Evolutionary conservation across 2,113 vertebrate genomes (phyloP).

Genomic region (Sylvilagus bachmani): DNA sequence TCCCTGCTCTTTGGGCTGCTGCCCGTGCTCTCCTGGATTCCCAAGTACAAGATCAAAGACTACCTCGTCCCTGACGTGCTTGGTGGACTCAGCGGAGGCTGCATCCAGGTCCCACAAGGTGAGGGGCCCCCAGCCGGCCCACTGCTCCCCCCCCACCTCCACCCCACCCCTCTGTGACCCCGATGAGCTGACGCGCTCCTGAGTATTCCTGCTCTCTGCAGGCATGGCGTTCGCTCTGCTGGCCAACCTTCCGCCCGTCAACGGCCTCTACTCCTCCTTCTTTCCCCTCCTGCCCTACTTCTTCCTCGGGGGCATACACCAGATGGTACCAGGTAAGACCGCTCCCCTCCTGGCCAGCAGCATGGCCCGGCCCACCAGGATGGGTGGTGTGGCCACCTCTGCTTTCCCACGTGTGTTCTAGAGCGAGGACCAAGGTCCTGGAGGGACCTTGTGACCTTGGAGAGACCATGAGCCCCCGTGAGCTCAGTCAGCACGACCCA

Average conservation of each 20-base stretch:
- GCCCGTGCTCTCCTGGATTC: conserved; percentile 94
- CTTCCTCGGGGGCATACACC: conserved; percentile 94
- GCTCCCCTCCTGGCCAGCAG: background rate
- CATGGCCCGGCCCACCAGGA: background rate
- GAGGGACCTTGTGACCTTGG: background rate
- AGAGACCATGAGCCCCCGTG: background rate
- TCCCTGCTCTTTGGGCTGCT: conserved; percentile 89
- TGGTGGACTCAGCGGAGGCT: conserved; percentile 94
- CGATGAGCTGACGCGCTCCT: background rate
- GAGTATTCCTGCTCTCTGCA: conserved; percentile 75
- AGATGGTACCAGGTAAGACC: conserved; percentile 96
- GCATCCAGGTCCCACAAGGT: conserved; percentile 97
- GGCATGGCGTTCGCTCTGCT: conserved; percentile 96
- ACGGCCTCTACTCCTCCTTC: conserved; percentile 96
- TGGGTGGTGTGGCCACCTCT: fast-evolving
- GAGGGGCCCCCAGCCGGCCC: conserved; percentile 52
- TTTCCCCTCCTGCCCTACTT: conserved; percentile 94
- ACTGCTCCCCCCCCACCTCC: background rate
- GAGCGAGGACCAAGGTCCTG: background rate
- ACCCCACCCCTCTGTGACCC: background rate
- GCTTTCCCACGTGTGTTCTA: background rate
- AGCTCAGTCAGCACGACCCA: background rate
- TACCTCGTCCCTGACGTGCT: conserved; percentile 93
- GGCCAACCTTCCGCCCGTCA: conserved; percentile 95
- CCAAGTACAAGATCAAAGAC: conserved; percentile 94